A percentile compares a stretch with the other conserved stretches of the same genome.
Evolutionary conservation across 2,888 invertebrate species (phyloP).

Genomic region (Eudemis profundana): DNA sequence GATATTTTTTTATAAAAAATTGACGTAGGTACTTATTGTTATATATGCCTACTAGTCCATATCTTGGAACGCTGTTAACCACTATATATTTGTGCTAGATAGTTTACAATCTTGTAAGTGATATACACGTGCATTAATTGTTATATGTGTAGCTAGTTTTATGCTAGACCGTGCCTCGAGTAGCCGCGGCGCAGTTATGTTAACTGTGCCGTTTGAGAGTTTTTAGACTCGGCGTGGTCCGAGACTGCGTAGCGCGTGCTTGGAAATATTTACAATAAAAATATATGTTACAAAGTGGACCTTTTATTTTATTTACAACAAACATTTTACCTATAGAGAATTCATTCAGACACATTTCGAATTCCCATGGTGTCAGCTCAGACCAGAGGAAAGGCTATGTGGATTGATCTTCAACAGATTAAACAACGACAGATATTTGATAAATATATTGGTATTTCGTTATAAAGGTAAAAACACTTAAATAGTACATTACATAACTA

Average conservation of each 20-base stretch:
- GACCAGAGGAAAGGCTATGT: too few relatives aligned
- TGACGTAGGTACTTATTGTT: conserved; percentile 14
- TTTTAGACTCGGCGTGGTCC: conserved; percentile 34
- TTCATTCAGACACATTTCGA: too few relatives aligned
- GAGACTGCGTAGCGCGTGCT: conserved; percentile 28
- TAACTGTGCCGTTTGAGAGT: conserved; percentile 67
- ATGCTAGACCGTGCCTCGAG: conserved; percentile 63
- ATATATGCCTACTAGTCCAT: conserved; percentile 29
- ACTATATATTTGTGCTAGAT: conserved; percentile 28
- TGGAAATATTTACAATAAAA: conserved; percentile 35
- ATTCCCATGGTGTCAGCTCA: neutral
- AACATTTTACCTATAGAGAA: too few relatives aligned
- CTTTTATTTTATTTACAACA: conserved; percentile 4
- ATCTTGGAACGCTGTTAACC: conserved; percentile 27
- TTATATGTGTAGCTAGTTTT: conserved; percentile 40
- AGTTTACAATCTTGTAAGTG: conserved; percentile 42
- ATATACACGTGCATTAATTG: conserved; percentile 46
- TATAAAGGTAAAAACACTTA: conserved; percentile 38
- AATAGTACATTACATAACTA: too few relatives aligned
- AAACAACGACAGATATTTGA: conserved; percentile 15
- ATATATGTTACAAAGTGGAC: conserved; percentile 32
- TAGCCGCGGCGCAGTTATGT: conserved; percentile 67
- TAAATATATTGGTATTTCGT: conserved; percentile 30
- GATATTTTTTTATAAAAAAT: conserved; percentile 32
- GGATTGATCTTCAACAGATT: too few relatives aligned